Evolutionary conservation across 2,888 invertebrate species (phyloP), one percentile per base, ranked within the genome.

Genomic region (Rhagium mordax): DNA sequence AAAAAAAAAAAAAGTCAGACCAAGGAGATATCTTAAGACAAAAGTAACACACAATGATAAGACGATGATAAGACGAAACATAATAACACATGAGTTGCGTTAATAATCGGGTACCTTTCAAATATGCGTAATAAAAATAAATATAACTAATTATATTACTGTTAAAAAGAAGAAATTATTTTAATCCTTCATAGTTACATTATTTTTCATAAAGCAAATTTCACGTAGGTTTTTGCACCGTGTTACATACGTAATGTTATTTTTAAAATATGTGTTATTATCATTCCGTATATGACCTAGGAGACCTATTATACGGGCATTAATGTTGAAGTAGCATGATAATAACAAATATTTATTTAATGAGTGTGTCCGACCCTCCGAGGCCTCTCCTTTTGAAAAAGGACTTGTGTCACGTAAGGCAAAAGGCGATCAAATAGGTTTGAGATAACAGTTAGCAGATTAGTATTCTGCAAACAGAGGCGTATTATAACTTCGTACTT

Each of bases 361-460:
- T 47, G 29, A 57, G 29, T 13, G 16, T 1, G 3, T 10, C 29
- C 6, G 13, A 48, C 10, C 64, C 33, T 53, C 20, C 53, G n/a
- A 20, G n/a, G 20, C 20, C n/a, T 33, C 24, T 55, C 20, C 55
- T 13, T 21, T 33, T 41, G 51, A 29, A 16, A 7, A 53, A 29
- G 10, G 8, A 3, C 16, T 29, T 4, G 7, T 20, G 41, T 20
- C 21, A 33, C 27, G 24, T 21, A 55, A 27, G 20, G 53, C 65
- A 65, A 67, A 67, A 67, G 21, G 67, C 57, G 67, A 67, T 67
- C 55, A 67, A 67, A 67, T 67, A 57, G 67, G 24, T 47, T 67
- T 10, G 47, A 55, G 55, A 67, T 67, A 67, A 67, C 67, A 47
- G 55, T 47, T 47, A 67, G 16, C 47, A 24, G 67, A 67, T 67